Base-by-base conservation (phyloP, 2,888 invertebrate genomes). In the Erebia epiphron region DNA sequence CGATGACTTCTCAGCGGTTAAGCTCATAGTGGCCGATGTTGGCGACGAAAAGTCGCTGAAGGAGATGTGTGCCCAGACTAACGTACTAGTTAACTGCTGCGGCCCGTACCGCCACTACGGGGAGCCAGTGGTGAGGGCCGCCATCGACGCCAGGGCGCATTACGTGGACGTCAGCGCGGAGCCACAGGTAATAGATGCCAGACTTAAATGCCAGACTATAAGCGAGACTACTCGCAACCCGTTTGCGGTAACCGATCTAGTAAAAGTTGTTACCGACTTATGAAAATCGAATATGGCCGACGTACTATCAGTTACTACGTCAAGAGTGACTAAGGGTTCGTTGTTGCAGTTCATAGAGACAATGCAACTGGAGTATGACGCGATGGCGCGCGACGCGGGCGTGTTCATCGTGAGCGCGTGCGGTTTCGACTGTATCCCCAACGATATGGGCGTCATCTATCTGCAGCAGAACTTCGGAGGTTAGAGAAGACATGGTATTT, bases 91-190 rank as follows among this genome's bases (percentile, higher is more conserved):
- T 1, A 99, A 99, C 89, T 98, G 98, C 87, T 98, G 98, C 78
- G 99, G 99, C 0, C 99, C 99, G 0, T 98, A 96, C 85, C 92
- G 96, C 16, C 96, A 98, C 82, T 97, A 95, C 87, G 99, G 99
- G 0, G 98, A 98, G 85, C 95, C 96, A 3, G 97, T 99, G 8
- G 96, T 99, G 0, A 95, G 96, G 78, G 98, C 99, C 0, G 99
- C 98, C 76, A 94, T 98, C 26, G 96, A 96, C 69, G 94, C 95
- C 63, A 95, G 95, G 69, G 95, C 98, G 0, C 96, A 98, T 90
- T 97, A 99, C 82, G 95, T 99, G 10, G 99, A 99, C 87, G 96
- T 99, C 52, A 97, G 96, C 81, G 99, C 98, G 8, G 99, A 99
- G 85, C 97, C 98, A 0, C 95, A 96, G 93, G 96, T 96, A 81